These are phyloP conservation scores for human (Homo sapiens) DNA, from an alignment of 2,113 vertebrate genomes.

Conservation along the genomic window GRCh38 chrX:73004001-73004500, in stretches of 20 bases:
- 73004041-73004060: conserved; percentile 78
- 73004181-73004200: conserved; percentile 69
- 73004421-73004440: rapidly evolving
- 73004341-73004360: conserved; percentile 73
- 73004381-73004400: rapidly evolving
- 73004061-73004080: conserved; percentile 73
- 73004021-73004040: conserved; percentile 79
- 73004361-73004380: conserved; percentile 59
- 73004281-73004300: conserved; percentile 68
- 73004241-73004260: conserved; percentile 59
- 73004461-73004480: not conserved
- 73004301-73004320: conserved; percentile 14
- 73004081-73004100: conserved; percentile 78
- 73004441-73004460: rapidly evolving
- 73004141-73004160: conserved; percentile 76
- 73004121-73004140: conserved; percentile 77
- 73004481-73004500: conserved; percentile 56
- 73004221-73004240: conserved; percentile 73
- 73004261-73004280: conserved; percentile 63
- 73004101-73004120: conserved; percentile 79
- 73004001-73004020: conserved; percentile 78
- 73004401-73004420: rapidly evolving
- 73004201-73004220: conserved; percentile 71
- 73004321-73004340: conserved; percentile 55
- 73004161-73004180: conserved; percentile 74